These are phyloP conservation scores for Acanthurus lineatus DNA, from an alignment of 2,797 vertebrate genomes.

Conservation along the genomic window DNA sequence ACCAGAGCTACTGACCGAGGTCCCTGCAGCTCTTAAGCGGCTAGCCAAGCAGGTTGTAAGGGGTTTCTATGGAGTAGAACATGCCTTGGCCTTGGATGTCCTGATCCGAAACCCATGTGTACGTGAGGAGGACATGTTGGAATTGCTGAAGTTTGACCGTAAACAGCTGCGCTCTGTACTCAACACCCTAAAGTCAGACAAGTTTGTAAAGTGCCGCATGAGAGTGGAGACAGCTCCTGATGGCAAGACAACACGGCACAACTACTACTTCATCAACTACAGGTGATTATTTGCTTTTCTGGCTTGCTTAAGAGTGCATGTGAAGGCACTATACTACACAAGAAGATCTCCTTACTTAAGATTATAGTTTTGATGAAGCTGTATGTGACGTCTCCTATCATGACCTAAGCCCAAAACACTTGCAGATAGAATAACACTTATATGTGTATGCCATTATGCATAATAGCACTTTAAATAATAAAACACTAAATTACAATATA, in stretches of 20 bases:
- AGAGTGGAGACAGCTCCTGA: slow-evolving; percentile 96
- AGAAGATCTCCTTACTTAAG: not conserved
- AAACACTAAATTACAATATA: not conserved
- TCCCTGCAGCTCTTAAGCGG: slow-evolving; percentile 95
- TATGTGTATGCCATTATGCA: not conserved
- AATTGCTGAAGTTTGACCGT: slow-evolving; percentile 97
- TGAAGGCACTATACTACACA: not conserved
- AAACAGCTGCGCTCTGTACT: slow-evolving; percentile 97
- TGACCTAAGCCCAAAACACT: not conserved
- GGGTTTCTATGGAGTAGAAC: slow-evolving; percentile 97
- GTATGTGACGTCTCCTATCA: not conserved
- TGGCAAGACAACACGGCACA: slow-evolving; percentile 97
- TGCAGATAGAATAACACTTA: not conserved
- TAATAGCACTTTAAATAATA: not conserved
- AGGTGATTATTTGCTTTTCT: slow-evolving; percentile 45
- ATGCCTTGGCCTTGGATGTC: slow-evolving; percentile 96
- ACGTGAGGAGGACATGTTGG: slow-evolving; percentile 98
- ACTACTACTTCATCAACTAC: slow-evolving; percentile 99
- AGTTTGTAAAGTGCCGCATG: slow-evolving; percentile 99
- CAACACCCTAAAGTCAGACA: slow-evolving; percentile 97
- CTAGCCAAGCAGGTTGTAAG: slow-evolving; percentile 97
- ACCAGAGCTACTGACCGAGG: slow-evolving; percentile 94
- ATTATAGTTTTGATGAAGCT: not conserved
- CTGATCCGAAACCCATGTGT: slow-evolving; percentile 97
- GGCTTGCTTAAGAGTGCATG: not conserved